These are phyloP conservation scores for Eleutherodactylus coqui DNA, from an alignment of 2,797 vertebrate species.

Conservation along the genomic window DNA sequence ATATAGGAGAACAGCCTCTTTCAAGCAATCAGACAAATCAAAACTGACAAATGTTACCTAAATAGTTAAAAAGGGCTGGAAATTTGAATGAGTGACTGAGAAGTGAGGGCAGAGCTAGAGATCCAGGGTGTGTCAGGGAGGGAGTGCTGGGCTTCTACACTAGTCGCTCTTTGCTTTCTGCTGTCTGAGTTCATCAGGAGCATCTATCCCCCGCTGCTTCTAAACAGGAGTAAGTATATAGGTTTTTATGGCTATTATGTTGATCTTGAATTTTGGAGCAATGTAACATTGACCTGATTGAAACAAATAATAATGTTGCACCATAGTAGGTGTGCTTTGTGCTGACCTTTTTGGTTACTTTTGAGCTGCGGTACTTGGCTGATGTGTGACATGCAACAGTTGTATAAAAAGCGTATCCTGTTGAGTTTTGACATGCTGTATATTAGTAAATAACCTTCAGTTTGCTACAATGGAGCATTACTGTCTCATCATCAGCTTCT, in stretches of 20 bases:
- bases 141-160: conserved; percentile 17
- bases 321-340: neutral
- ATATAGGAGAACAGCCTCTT: neutral
- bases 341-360: neutral
- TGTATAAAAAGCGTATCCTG: neutral
- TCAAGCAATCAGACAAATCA: neutral
- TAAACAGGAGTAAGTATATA: conserved; percentile 40
- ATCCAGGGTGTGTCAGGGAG: conserved; percentile 56
- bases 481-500: too few species aligned
- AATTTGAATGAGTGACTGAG: neutral
- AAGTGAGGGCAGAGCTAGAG: conserved; percentile 38
- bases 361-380: neutral
- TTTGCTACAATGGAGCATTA: neutral
- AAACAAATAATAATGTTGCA: neutral
- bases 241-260: neutral
- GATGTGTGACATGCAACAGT: neutral
- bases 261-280: neutral
- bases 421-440: neutral
- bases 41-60: neutral
- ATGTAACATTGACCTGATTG: too few species aligned
- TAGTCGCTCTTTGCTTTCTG: conserved; percentile 30
- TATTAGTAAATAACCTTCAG: neutral
- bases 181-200: neutral
- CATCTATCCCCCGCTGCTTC: conserved; percentile 28
- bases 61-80: conserved; percentile 33